These are phyloP conservation scores for Ferrisia virgata DNA, from an alignment of 2,888 invertebrate genomes.

Conservation along the genomic window DNA sequence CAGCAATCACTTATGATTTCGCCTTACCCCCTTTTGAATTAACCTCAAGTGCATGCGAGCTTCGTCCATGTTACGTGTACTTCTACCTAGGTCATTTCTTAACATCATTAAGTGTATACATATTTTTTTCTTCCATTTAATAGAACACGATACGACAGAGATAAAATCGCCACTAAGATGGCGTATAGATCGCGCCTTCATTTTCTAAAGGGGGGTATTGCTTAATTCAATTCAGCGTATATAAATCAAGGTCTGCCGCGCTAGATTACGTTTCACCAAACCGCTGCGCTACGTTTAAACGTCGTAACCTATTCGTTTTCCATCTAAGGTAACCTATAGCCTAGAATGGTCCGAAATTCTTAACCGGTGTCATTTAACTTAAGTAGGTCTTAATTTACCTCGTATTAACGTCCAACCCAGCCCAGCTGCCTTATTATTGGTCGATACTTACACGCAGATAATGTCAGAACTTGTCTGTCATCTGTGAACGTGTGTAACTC, in stretches of 20 bases:
- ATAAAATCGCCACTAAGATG: not conserved
- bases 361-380: slow-evolving; percentile 18
- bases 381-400: slow-evolving; percentile 21
- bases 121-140: slow-evolving; percentile 12
- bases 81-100: not conserved
- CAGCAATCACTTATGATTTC: not conserved
- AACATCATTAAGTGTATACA: not conserved
- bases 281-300: not conserved
- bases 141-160: not conserved
- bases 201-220: slow-evolving; percentile 13
- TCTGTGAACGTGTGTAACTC: not conserved
- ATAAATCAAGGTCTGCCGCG: slow-evolving; percentile 38
- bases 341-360: slow-evolving; percentile 29
- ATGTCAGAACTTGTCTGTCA: not conserved
- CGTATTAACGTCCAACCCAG: not conserved
- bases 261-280: not conserved
- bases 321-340: slow-evolving; percentile 37
- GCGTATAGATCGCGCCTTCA: not conserved
- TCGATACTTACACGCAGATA: too few relatives aligned
- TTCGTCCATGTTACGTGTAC: not conserved
- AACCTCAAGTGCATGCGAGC: not conserved
- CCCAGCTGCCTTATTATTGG: too few relatives aligned
- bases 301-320: slow-evolving; percentile 37
- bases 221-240: slow-evolving; percentile 13
- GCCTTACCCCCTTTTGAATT: not conserved